Percentiles rank a stretch among this genome's conserved stretches.
phyloP scores from a whole-genome alignment of 2,888 invertebrate species.

The Catocala nupta region DNA sequence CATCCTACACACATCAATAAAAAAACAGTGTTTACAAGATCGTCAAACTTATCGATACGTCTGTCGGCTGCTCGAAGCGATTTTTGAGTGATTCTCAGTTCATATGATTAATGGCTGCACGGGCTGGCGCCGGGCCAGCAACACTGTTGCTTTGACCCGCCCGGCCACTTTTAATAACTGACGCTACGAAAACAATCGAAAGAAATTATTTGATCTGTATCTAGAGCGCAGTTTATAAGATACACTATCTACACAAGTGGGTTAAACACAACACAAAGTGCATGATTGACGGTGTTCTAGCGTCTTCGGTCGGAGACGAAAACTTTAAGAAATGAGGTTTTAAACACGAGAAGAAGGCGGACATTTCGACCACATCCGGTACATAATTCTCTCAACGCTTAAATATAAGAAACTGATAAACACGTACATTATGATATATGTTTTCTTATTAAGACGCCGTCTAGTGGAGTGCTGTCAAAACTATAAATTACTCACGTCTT shows the following conservation, averaged over 20 bases:
- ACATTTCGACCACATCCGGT: constrained; percentile 45
- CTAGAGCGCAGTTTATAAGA: constrained; percentile 36
- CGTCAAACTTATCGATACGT: constrained; percentile 72
- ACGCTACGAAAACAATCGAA: constrained; percentile 62
- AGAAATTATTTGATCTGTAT: constrained; percentile 51
- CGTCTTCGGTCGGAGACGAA: not conserved
- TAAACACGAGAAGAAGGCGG: constrained; percentile 37
- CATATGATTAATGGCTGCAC: constrained; percentile 60
- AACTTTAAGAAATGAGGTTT: constrained; percentile 11
- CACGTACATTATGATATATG: constrained; percentile 42
- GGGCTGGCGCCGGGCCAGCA: constrained; percentile 53
- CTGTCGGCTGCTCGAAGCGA: constrained; percentile 63
- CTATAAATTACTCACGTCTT: constrained; percentile 48
- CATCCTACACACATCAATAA: constrained; percentile 43
- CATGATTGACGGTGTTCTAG: constrained; percentile 3
- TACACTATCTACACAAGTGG: constrained; percentile 2
- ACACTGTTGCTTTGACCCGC: constrained; percentile 57
- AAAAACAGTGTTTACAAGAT: constrained; percentile 67
- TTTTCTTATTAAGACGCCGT: constrained; percentile 47
- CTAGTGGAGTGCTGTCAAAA: constrained; percentile 41
- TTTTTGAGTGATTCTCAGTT: constrained; percentile 72
- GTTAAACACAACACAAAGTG: constrained; percentile 10
- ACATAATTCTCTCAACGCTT: constrained; percentile 42
- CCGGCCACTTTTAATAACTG: constrained; percentile 63
- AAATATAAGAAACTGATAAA: constrained; percentile 43